A percentile compares a stretch with the other conserved stretches of the same genome.
These are phyloP conservation scores for Oryzias curvinotus DNA, from an alignment of 2,113 vertebrate genomes.

Conservation along the genomic window DNA sequence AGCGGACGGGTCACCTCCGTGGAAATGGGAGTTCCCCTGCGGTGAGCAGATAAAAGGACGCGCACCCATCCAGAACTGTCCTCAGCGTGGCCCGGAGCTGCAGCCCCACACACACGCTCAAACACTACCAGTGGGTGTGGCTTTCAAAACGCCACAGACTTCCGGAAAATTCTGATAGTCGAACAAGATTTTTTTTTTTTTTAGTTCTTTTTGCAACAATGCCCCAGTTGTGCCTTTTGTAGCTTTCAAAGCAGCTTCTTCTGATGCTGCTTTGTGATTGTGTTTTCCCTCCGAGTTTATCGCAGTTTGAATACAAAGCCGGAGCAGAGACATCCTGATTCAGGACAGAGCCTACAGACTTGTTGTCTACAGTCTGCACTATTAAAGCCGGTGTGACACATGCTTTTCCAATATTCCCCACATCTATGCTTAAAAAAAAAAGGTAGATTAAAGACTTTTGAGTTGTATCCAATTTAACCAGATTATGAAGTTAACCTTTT, in stretches of 20 bases:
- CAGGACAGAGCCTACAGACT: constrained; percentile 30
- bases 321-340: constrained; percentile 47
- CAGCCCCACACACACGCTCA: constrained; percentile 38
- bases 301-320: constrained; percentile 42
- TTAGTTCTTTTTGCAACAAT: constrained; percentile 42
- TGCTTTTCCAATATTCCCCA: neutral
- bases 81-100: constrained; percentile 41
- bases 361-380: no score
- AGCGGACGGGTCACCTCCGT: constrained; percentile 67
- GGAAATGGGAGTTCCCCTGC: constrained; percentile 63
- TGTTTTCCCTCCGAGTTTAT: constrained; percentile 51
- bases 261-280: constrained; percentile 18
- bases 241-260: constrained; percentile 25
- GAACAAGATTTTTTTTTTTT: constrained; percentile 12
- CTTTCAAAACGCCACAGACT: constrained; percentile 52
- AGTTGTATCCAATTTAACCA: no score
- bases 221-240: constrained; percentile 56
- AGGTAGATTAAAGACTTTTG: no score
- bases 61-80: constrained; percentile 70
- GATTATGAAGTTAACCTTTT: no score
- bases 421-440: neutral
- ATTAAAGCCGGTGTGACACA: neutral
- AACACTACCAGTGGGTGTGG: constrained; percentile 20
- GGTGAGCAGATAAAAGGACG: constrained; percentile 58
- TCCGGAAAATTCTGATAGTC: constrained; percentile 48